Evolutionary conservation across 2,797 vertebrate genomes (phyloP).

Genomic region (Fratercula arctica): DNA sequence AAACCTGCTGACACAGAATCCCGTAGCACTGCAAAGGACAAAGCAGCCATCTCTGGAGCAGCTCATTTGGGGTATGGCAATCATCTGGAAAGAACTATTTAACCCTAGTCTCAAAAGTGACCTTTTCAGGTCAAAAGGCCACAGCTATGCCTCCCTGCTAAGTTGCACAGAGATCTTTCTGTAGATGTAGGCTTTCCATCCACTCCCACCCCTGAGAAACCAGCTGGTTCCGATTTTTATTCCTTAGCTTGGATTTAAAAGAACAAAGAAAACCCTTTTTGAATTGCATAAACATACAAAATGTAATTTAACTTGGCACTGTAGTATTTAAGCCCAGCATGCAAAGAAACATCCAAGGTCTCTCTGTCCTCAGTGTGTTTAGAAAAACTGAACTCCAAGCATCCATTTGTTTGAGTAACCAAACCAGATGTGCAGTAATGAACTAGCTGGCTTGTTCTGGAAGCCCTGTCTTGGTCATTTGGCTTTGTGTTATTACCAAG

Average conservation of each 20-base stretch:
- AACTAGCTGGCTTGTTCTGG: constrained; percentile 1
- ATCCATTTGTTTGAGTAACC: constrained; percentile 39
- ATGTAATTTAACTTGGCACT: constrained; percentile 62
- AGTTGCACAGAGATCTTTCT: not conserved
- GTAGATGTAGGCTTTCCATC: constrained; percentile 17
- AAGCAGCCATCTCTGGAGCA: not conserved
- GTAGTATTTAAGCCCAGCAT: constrained; percentile 37
- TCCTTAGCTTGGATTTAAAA: constrained; percentile 50
- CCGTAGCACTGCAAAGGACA: not conserved
- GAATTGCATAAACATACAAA: constrained; percentile 53
- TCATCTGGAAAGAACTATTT: constrained; percentile 23
- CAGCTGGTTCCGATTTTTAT: constrained; percentile 65
- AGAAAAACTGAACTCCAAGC: constrained; percentile 40
- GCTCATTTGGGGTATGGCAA: not conserved
- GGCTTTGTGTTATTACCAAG: not conserved
- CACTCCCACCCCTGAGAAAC: not conserved
- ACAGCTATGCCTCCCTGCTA: constrained; percentile 4
- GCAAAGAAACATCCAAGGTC: constrained; percentile 51
- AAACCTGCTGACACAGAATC: constrained; percentile 26
- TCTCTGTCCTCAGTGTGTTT: constrained; percentile 51
- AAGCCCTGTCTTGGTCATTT: not conserved
- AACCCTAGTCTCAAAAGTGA: not conserved
- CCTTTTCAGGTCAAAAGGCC: constrained; percentile 6
- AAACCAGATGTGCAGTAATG: constrained; percentile 45
- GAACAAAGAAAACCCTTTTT: constrained; percentile 54